Conservation (phyloP, 1,140 invertebrate genomes). For the Dendroctonus ponderosae region DNA sequence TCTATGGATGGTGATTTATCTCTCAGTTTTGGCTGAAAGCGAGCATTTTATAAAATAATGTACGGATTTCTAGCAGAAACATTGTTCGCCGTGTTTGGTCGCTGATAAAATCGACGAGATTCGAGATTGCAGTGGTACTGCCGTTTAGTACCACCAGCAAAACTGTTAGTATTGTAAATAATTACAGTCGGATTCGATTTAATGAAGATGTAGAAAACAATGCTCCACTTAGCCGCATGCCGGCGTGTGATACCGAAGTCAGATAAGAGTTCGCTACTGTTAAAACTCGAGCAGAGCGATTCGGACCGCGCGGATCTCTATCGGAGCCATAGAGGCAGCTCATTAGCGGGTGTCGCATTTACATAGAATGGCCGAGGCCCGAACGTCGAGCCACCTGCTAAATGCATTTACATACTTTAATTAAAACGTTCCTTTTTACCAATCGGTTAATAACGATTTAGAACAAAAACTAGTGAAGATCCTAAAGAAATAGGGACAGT, state of each 20-base stretch:
- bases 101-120: too few relatives aligned
- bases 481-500: too few relatives aligned
- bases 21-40: background rate
- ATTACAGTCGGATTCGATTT: slow-evolving; percentile 26
- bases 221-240: slow-evolving; percentile 31
- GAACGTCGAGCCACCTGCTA: slow-evolving; percentile 39
- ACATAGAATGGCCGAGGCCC: slow-evolving; percentile 46
- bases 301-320: slow-evolving; percentile 24
- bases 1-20: background rate
- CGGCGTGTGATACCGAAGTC: slow-evolving; percentile 30
- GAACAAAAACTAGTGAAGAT: too few relatives aligned
- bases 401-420: slow-evolving; percentile 41
- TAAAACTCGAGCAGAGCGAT: slow-evolving; percentile 31
- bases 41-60: too few relatives aligned
- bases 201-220: slow-evolving; percentile 33
- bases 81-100: too few relatives aligned
- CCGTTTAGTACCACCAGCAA: slow-evolving; percentile 14
- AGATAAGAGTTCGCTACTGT: slow-evolving; percentile 31
- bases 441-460: too few relatives aligned
- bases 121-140: background rate
- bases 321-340: slow-evolving; percentile 35
- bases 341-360: slow-evolving; percentile 50
- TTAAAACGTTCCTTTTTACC: slow-evolving; percentile 37
- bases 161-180: slow-evolving; percentile 26
- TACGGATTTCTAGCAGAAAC: too few relatives aligned